phyloP scores from a whole-genome alignment of 2,113 vertebrate genomes.

The Platysteira castanea region DNA sequence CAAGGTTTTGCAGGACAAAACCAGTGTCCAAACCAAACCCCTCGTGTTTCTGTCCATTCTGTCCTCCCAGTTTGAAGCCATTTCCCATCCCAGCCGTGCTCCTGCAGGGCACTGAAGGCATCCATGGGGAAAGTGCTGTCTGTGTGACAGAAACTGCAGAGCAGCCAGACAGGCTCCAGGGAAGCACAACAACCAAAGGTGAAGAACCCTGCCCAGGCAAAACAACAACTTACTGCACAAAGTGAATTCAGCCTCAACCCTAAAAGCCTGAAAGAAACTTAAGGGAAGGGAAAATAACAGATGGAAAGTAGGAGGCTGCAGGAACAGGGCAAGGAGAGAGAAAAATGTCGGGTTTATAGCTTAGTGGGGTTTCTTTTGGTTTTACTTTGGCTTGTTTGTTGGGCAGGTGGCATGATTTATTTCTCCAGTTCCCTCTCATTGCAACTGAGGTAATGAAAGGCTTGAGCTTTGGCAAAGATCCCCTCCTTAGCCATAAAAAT shows the following conservation, averaged over 20 bases:
- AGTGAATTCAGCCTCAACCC: background rate
- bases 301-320: background rate
- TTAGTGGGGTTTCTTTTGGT: background rate
- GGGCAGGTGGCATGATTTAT: background rate
- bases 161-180: background rate
- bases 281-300: background rate
- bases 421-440: background rate
- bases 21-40: background rate
- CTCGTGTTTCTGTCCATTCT: background rate
- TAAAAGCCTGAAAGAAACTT: background rate
- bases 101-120: background rate
- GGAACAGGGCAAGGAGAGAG: background rate
- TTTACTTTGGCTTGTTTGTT: background rate
- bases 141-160: background rate
- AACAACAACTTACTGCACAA: background rate
- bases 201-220: background rate
- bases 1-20: background rate
- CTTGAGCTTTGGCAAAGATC: slow-evolving; percentile 15
- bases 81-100: accelerated
- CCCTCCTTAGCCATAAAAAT: background rate
- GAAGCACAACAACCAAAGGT: background rate
- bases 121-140: accelerated
- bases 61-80: background rate
- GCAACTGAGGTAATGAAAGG: slow-evolving; percentile 25
- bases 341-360: accelerated